Base-by-base conservation (phyloP, 2,113 vertebrate species). In the Melanostigma gelatinosum region DNA sequence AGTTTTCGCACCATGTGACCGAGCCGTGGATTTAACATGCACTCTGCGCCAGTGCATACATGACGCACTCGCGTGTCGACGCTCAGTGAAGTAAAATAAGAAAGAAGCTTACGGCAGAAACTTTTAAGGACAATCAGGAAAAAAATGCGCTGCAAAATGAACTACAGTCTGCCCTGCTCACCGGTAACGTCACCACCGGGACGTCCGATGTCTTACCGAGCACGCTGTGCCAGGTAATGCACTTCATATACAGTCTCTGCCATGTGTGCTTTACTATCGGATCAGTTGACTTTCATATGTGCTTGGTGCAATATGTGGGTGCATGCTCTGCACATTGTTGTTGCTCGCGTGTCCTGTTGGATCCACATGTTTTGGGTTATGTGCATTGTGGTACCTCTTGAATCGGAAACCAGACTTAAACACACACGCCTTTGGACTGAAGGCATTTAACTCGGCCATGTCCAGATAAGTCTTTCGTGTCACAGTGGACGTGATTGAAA, bases 141-240 rank as follows among this genome's bases (percentile, higher is more conserved):
- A 0, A 85, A 42, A 70, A 95, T 95, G 95, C 93, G 93, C 48
- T 92, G 91, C 84, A 92, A 72, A 73, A 89, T 94, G 89, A 93
- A 72, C 66, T 94, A 94, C 87, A 91, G 82, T 11, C 88, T 95
- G 8, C 92, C 93, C 5, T 94, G 85, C 75, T 95, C 94, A 0
- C 93, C 93, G 4, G 87, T 69, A 29, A 86, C 84, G 0, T 94
- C 93, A 0, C 92, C 94, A 0, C 70, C 94, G 0, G 88, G 89
- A 1, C 91, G 87, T 0, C 20, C 94, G 55, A 3, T 91, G 36
- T 2, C 81, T 0, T 95, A 90, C 83, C 82, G 91, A 18, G 15
- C 83, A 0, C 83, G 93, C 85, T 93, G 88, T 70, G 34, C 3
- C 88, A 94, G 94, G 94, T 95, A 94, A 91, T n/a, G 4, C 8